phyloP scores from a whole-genome alignment of 2,888 invertebrate genomes.

The Gisinianus flammeolus region DNA sequence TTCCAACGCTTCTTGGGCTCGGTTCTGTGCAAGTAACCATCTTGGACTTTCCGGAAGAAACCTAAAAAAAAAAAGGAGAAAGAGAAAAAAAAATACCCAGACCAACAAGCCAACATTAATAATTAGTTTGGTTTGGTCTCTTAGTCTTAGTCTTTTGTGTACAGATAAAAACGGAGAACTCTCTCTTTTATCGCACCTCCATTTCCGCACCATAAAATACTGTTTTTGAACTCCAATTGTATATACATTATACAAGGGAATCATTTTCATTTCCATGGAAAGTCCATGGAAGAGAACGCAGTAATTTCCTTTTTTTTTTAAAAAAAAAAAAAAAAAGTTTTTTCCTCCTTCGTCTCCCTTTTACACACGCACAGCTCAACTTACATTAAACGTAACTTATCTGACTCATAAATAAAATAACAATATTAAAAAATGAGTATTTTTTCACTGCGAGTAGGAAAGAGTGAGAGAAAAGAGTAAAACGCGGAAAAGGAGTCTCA shows the following conservation, averaged over 20 bases:
- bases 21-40: slow-evolving; percentile 85
- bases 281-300: neutral
- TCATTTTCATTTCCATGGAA: no score
- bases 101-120: slow-evolving; percentile 10
- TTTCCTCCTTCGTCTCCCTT: neutral
- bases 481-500: neutral
- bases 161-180: neutral
- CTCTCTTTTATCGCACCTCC: slow-evolving; percentile 13
- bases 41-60: slow-evolving; percentile 89
- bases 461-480: neutral
- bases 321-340: no score
- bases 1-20: slow-evolving; percentile 79
- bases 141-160: neutral
- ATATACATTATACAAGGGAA: no score
- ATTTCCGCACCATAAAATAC: slow-evolving; percentile 14
- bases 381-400: neutral
- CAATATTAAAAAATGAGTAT: neutral
- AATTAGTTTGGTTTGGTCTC: slow-evolving; percentile 1
- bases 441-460: neutral
- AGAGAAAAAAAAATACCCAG: neutral
- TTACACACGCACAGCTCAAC: neutral
- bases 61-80: slow-evolving; percentile 60
- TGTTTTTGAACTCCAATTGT: neutral
- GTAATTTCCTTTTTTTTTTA: neutral
- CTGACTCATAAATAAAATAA: slow-evolving; percentile 12